A percentile compares a stretch with the other conserved stretches of the same genome.
Evolutionary conservation across 2,797 vertebrate genomes (phyloP).

Genomic region (Hippocampus kuda): DNA sequence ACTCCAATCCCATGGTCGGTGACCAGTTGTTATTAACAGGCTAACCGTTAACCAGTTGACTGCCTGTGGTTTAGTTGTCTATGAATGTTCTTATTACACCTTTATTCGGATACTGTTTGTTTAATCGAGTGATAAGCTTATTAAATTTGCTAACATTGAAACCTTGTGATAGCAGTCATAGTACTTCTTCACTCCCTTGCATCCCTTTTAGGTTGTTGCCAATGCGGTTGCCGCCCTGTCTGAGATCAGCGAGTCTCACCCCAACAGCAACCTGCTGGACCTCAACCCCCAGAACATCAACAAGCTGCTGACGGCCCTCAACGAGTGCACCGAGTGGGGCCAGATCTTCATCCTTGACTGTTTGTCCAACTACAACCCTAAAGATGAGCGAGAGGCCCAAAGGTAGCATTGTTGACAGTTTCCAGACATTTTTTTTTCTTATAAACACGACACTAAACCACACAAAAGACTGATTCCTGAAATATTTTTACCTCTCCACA

Average conservation of each 20-base stretch:
- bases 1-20: conserved; percentile 96
- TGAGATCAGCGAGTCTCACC: conserved; percentile 94
- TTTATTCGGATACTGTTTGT: too few relatives aligned
- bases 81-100: too few relatives aligned
- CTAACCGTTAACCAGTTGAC: too few relatives aligned
- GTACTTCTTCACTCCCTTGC: not conserved
- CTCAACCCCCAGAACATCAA: conserved; percentile 97
- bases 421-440: too few relatives aligned
- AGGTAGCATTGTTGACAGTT: conserved; percentile 63
- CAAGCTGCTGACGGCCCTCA: conserved; percentile 93
- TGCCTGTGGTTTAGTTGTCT: too few relatives aligned
- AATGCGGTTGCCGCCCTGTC: conserved; percentile 93
- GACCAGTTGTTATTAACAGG: not conserved
- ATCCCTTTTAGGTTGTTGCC: conserved; percentile 78
- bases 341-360: conserved; percentile 99
- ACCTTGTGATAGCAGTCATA: too few relatives aligned
- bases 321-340: conserved; percentile 97
- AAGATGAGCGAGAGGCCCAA: conserved; percentile 93
- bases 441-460: too few relatives aligned
- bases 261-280: conserved; percentile 94
- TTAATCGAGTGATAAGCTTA: too few relatives aligned
- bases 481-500: not conserved
- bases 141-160: too few relatives aligned
- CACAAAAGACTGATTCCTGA: too few relatives aligned
- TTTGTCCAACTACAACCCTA: conserved; percentile 91